A percentile compares a stretch with the other conserved stretches of the same genome.
Evolutionary conservation across 1,140 invertebrate genomes (phyloP).

Genomic region (Polypedilum vanderplanki): DNA sequence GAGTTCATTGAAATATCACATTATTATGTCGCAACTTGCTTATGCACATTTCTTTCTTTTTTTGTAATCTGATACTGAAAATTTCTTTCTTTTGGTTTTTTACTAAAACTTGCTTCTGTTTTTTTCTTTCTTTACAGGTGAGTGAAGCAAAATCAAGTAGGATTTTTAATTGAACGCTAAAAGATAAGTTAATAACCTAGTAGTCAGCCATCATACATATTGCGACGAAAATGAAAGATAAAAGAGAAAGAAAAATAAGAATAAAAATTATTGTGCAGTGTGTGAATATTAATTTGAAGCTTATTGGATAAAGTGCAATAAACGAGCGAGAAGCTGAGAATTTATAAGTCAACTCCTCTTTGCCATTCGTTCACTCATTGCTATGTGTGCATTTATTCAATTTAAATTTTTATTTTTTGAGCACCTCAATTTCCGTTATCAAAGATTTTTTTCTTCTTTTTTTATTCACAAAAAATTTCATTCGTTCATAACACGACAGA

Average conservation of each 20-base stretch:
- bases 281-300: conserved; percentile 12
- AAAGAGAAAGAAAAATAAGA: neutral
- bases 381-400: neutral
- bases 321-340: conserved; percentile 3
- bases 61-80: no score
- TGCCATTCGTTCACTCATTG: neutral
- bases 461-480: neutral
- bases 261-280: neutral
- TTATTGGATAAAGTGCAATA: conserved; percentile 19
- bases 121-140: no score
- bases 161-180: no score
- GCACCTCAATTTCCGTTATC: neutral
- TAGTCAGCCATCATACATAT: neutral
- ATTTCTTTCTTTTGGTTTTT: no score
- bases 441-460: conserved; percentile 7
- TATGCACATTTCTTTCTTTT: no score
- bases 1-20: no score
- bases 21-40: no score
- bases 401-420: neutral
- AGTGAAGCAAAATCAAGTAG: no score
- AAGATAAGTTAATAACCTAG: no score
- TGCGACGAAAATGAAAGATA: neutral
- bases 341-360: conserved; percentile 12
- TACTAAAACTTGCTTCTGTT: no score
- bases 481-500: neutral